Conservation (phyloP, 2,888 invertebrate species). For the Tipula vernalis region DNA sequence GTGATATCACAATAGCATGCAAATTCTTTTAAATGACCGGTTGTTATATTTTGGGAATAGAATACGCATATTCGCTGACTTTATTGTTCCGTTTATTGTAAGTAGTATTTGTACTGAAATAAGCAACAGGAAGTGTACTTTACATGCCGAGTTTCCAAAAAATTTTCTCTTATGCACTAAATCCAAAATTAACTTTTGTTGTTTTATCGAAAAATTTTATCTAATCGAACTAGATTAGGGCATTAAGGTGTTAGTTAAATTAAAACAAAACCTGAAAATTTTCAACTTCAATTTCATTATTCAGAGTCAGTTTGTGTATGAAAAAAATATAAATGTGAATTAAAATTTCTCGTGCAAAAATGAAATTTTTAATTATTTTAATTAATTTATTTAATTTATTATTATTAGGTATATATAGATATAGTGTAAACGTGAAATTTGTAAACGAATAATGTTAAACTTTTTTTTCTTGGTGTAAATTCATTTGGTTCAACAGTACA, state of each 20-base stretch:
- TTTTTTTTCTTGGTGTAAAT: background rate
- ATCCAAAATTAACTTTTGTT: background rate
- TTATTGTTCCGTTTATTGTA: no score
- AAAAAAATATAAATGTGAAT: background rate
- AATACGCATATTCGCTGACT: no score
- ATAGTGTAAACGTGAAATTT: background rate
- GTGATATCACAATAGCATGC: no score
- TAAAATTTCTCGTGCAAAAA: background rate
- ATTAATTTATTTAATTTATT: background rate
- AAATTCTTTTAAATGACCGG: no score
- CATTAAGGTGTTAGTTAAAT: background rate
- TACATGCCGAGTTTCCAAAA: no score
- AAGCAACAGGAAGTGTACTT: no score
- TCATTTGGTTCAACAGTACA: background rate
- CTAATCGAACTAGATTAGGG: background rate
- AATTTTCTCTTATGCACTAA: no score
- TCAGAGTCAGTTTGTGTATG: background rate
- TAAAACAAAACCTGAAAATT: background rate
- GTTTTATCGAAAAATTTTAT: background rate
- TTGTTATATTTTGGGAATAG: no score
- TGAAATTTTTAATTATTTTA: background rate
- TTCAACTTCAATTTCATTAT: background rate
- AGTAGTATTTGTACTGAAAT: no score
- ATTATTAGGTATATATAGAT: background rate
- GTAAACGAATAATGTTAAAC: background rate